Evolutionary conservation across 1,140 invertebrate species (phyloP), one percentile per base, ranked within the genome.

Genomic region (Pogonomyrmex barbatus): DNA sequence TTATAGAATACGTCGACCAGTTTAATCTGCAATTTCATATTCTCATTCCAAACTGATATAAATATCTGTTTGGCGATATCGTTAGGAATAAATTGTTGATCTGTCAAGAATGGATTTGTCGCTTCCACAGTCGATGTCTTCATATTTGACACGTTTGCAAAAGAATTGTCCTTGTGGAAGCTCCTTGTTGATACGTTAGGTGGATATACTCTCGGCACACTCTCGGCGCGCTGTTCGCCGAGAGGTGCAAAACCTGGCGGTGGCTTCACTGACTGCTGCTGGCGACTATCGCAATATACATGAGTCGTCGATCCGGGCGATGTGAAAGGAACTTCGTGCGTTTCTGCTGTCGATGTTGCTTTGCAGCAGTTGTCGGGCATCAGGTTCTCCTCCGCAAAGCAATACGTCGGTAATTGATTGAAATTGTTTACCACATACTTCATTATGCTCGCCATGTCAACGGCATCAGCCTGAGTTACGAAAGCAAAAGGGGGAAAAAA

Each of bases 401-500:
- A 90, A 54, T 36, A 54, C 0, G 76, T 30, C 5, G 76, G 81
- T 30, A 17, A 10, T 56, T n/a, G 60, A 8, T 86, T 52, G 14
- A 60, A 30, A 82, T 67, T 88, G 36, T 90, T 85, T n/a, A 85
- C 75, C 6, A 85, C 68, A 17, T 90, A 91, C 1, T 67, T 56
- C 70, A 88, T 60, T 56, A 88, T 36, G 39, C 85, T 87, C 10
- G 14, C 63, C 89, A 90, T 89, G 47, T 91, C 89, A 54, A 91
- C 89, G 45, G 70, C 68, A n/a, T 89, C 67, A 4, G 30, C 87
- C 91, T 92, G 47, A 52, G 65, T 68, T 24, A 70, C 12, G 42
- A 85, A 87, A 76, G 70, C 10, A 76, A 79, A 86, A 85, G 36
- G 54, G 24, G 54, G 24, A 86, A 79, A 47, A 62, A 30, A 84